Conservation (phyloP, 2,797 vertebrate genomes). For the Synaphobranchus kaupii region DNA sequence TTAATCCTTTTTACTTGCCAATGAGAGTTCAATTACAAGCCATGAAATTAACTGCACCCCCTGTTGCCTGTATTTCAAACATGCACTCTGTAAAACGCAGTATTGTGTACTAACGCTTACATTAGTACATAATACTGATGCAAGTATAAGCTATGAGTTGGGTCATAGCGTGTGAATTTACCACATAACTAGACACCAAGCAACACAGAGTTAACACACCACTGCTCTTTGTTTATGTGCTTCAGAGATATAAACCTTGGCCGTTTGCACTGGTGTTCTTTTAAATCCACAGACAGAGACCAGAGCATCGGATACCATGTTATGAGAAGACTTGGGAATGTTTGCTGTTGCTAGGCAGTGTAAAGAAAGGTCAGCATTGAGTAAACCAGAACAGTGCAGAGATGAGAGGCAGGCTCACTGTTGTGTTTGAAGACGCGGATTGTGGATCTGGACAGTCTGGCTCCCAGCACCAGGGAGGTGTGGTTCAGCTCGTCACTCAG, state of each 20-base stretch:
- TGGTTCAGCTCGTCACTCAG: conserved; percentile 97
- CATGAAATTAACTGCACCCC: background rate
- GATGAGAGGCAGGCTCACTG: conserved; percentile 77
- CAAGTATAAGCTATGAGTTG: background rate
- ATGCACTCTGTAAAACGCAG: background rate
- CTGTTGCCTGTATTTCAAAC: background rate
- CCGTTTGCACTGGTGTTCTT: background rate
- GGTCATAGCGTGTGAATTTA: background rate
- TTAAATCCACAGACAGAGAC: conserved; percentile 5
- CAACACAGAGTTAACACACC: background rate
- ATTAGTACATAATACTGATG: no score
- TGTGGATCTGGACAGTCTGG: conserved; percentile 90
- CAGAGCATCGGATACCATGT: background rate
- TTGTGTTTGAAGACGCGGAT: conserved; percentile 98
- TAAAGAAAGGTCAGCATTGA: background rate
- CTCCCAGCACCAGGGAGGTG: conserved; percentile 89
- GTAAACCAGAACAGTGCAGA: background rate
- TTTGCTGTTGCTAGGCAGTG: background rate
- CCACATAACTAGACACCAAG: background rate
- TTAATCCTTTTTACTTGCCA: background rate
- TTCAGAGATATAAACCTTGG: background rate
- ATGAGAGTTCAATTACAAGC: background rate
- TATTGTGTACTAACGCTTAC: no score
- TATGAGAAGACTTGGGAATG: background rate
- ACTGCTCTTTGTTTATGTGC: background rate